phyloP scores from a whole-genome alignment of 2,797 vertebrate species.

The Clarias pachynema region DNA sequence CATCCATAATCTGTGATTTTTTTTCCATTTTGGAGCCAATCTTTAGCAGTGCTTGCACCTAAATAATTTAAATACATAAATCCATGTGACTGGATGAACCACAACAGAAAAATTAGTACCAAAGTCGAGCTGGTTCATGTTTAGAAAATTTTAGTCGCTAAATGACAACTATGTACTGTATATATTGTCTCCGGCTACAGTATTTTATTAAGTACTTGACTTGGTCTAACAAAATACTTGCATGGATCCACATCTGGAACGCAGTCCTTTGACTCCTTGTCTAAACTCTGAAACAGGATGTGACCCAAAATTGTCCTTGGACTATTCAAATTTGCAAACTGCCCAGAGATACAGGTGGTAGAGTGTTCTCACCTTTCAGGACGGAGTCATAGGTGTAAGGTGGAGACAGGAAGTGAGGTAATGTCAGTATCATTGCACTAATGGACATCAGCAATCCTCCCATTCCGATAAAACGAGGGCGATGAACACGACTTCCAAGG shows the following conservation, averaged over 20 bases:
- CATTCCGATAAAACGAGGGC: constrained; percentile 85
- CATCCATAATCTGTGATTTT: too few species aligned
- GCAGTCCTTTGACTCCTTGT: background rate
- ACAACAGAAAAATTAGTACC: background rate
- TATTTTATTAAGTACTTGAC: background rate
- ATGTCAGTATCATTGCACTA: constrained; percentile 86
- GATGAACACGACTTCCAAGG: constrained; percentile 89
- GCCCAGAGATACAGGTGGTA: background rate
- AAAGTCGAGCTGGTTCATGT: background rate
- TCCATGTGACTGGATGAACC: background rate
- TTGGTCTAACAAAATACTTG: background rate
- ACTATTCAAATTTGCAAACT: background rate
- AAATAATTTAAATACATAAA: background rate
- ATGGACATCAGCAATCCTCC: constrained; percentile 88
- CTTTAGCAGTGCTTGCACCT: background rate
- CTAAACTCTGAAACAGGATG: background rate
- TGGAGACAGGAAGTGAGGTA: constrained; percentile 91
- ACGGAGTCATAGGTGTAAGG: constrained; percentile 76
- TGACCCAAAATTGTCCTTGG: background rate
- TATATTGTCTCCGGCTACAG: background rate
- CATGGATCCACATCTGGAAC: background rate
- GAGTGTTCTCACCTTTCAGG: constrained; percentile 66
- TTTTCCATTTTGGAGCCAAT: too few species aligned
- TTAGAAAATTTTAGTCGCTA: background rate
- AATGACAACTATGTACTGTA: background rate